phyloP scores from a whole-genome alignment of 1,140 invertebrate species.

The Agrypnia vestita region DNA sequence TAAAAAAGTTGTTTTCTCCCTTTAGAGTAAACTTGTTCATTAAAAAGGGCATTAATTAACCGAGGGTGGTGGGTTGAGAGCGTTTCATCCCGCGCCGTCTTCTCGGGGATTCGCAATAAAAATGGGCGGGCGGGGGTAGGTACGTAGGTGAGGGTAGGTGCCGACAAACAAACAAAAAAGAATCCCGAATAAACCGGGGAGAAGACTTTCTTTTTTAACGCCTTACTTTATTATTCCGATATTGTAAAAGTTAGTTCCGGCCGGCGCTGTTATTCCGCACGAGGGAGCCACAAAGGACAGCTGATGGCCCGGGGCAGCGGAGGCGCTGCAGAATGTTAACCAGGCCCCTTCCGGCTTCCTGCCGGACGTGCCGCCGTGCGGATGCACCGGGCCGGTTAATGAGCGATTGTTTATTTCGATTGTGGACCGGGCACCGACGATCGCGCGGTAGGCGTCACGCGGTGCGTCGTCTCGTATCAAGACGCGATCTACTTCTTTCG shows the following conservation, averaged over 20 bases:
- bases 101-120: slow-evolving; percentile 23
- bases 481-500: too few species aligned
- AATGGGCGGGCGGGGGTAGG: background rate
- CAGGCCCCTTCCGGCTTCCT: slow-evolving; percentile 12
- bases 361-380: background rate
- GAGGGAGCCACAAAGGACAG: slow-evolving; percentile 56
- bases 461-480: too few species aligned
- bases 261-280: slow-evolving; percentile 59
- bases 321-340: slow-evolving; percentile 28
- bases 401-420: background rate
- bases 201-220: background rate
- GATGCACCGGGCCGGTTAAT: background rate
- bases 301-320: slow-evolving; percentile 39
- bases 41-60: slow-evolving; percentile 23
- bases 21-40: slow-evolving; percentile 24
- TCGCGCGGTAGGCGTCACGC: too few species aligned
- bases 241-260: slow-evolving; percentile 53
- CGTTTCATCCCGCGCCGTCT: slow-evolving; percentile 1
- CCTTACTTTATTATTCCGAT: slow-evolving; percentile 58
- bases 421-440: background rate
- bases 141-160: background rate
- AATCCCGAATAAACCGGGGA: slow-evolving; percentile 27
- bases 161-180: background rate
- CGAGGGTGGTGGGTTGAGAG: background rate
- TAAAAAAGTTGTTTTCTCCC: slow-evolving; percentile 24